These are phyloP conservation scores for Prionailurus bengalensis DNA, from an alignment of 2,113 vertebrate genomes.

Conservation along the genomic window DNA sequence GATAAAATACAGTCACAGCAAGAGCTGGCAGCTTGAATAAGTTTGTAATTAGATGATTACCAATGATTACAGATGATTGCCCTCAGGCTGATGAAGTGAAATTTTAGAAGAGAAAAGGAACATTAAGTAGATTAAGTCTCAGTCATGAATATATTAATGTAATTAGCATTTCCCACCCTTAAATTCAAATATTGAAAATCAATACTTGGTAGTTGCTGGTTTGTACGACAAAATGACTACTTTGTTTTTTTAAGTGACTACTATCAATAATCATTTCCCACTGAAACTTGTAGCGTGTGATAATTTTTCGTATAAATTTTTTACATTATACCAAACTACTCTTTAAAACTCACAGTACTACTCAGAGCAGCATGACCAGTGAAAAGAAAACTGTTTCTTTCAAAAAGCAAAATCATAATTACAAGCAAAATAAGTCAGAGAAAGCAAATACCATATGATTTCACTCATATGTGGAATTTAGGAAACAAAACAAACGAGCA, in stretches of 20 bases:
- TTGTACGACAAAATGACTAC: conserved; percentile 31
- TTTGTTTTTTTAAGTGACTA: not conserved
- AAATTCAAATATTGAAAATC: conserved; percentile 68
- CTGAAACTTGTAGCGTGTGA: conserved; percentile 22
- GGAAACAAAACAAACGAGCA: not conserved
- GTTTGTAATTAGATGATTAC: conserved; percentile 69
- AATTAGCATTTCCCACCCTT: conserved; percentile 48
- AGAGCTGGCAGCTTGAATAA: conserved; percentile 24
- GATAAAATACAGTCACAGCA: conserved; percentile 10
- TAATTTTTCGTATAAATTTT: conserved; percentile 40
- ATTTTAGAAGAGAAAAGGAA: conserved; percentile 44
- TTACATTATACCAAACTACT: not conserved
- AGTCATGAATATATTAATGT: conserved; percentile 60
- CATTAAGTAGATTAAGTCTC: conserved; percentile 35
- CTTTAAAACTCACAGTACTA: not conserved
- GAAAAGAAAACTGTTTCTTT: not conserved
- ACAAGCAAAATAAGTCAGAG: not conserved
- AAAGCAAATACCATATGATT: not conserved
- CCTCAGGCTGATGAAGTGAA: conserved; percentile 48
- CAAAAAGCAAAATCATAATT: conserved; percentile 27
- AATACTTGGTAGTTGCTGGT: conserved; percentile 20
- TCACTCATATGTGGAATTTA: not conserved
- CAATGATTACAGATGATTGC: conserved; percentile 59
- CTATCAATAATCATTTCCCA: conserved; percentile 49
- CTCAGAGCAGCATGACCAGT: conserved; percentile 17